phyloP scores from a whole-genome alignment of 2,888 invertebrate genomes.

The Argynnis bischoffii region DNA sequence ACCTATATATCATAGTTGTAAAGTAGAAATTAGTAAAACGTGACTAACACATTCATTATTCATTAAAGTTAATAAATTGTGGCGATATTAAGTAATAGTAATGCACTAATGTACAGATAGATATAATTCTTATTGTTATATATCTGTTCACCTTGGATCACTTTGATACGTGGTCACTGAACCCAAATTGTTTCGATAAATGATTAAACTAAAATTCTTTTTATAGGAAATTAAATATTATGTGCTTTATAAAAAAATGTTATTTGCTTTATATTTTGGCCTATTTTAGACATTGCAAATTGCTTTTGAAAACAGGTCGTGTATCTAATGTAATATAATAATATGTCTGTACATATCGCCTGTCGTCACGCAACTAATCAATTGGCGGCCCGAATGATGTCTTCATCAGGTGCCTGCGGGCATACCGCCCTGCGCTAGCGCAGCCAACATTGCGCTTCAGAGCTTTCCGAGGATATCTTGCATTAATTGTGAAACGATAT shows the following conservation, averaged over 20 bases:
- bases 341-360: slow-evolving; percentile 63
- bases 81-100: slow-evolving; percentile 29
- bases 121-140: slow-evolving; percentile 26
- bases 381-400: slow-evolving; percentile 79
- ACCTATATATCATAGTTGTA: slow-evolving; percentile 36
- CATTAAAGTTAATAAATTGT: slow-evolving; percentile 39
- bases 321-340: slow-evolving; percentile 75
- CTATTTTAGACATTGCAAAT: background rate
- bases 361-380: slow-evolving; percentile 80
- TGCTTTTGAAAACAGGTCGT: background rate
- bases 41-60: slow-evolving; percentile 39
- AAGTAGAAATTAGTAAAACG: slow-evolving; percentile 38
- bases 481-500: slow-evolving; percentile 31
- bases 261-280: background rate
- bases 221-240: background rate
- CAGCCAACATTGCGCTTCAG: slow-evolving; percentile 42
- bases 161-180: slow-evolving; percentile 5
- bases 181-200: background rate
- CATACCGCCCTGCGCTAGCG: slow-evolving; percentile 72
- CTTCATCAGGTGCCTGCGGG: slow-evolving; percentile 79
- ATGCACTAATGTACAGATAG: slow-evolving; percentile 25
- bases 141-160: slow-evolving; percentile 11
- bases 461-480: slow-evolving; percentile 26
- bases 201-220: background rate
- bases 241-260: background rate